Evolutionary conservation across 2,113 vertebrate genomes (phyloP).

Genomic region (Lucifuga dentata): DNA sequence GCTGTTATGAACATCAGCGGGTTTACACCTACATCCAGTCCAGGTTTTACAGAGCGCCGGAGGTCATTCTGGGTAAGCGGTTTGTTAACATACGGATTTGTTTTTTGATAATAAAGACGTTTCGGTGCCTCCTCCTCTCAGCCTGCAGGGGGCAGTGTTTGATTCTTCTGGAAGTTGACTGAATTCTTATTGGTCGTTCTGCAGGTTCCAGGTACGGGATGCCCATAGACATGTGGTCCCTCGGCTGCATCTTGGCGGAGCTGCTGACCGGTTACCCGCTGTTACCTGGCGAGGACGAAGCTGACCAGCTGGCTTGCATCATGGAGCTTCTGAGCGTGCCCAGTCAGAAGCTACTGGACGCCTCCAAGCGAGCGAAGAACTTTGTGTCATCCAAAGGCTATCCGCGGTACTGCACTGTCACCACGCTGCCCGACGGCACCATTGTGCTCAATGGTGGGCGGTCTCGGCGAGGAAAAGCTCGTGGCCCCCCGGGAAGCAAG

Average conservation of each 20-base stretch:
- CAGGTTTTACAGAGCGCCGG: slow-evolving; percentile 96
- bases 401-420: slow-evolving; percentile 95
- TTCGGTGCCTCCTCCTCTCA: no score
- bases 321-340: slow-evolving; percentile 97
- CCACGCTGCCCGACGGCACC: slow-evolving; percentile 91
- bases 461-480: slow-evolving; percentile 93
- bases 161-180: no score
- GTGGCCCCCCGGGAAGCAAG: slow-evolving; percentile 93
- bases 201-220: slow-evolving; percentile 93
- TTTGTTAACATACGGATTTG: no score
- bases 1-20: slow-evolving; percentile 98
- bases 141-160: no score
- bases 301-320: slow-evolving; percentile 98
- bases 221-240: slow-evolving; percentile 99
- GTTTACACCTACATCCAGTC: slow-evolving; percentile 99
- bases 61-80: slow-evolving; percentile 91
- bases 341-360: slow-evolving; percentile 92
- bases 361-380: slow-evolving; percentile 97
- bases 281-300: slow-evolving; percentile 96
- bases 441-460: slow-evolving; percentile 91
- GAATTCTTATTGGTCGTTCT: neutral
- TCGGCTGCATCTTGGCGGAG: slow-evolving; percentile 98
- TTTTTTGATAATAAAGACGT: no score
- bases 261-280: slow-evolving; percentile 96
- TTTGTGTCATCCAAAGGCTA: slow-evolving; percentile 98